A percentile compares a stretch with the other conserved stretches of the same genome.
phyloP scores from a whole-genome alignment of 2,797 vertebrate genomes.

The Pelodytes ibericus region DNA sequence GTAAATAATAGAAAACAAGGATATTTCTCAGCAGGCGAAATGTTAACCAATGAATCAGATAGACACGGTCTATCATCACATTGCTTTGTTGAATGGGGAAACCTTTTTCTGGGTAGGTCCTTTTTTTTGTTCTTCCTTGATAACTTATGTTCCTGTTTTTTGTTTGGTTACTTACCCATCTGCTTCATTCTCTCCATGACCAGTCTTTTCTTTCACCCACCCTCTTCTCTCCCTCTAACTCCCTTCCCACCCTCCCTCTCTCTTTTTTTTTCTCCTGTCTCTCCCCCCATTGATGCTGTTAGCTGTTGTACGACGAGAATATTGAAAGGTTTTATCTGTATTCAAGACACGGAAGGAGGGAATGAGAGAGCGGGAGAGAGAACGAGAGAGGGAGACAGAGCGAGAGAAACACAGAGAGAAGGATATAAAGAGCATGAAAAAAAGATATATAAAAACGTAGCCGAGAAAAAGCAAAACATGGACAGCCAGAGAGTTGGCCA shows the following conservation, averaged over 20 bases:
- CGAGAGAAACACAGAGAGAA: slow-evolving; percentile 6
- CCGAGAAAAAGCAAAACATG: no score
- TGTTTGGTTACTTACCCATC: slow-evolving; percentile 32
- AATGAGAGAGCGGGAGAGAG: slow-evolving; percentile 28
- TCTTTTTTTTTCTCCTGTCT: no score
- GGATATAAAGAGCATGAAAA: slow-evolving; percentile 1
- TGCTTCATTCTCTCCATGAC: slow-evolving; percentile 8
- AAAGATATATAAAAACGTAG: slow-evolving; percentile 14
- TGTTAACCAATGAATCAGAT: neutral
- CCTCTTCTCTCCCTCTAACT: slow-evolving; percentile 3
- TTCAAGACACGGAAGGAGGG: slow-evolving; percentile 44
- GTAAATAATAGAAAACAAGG: no score
- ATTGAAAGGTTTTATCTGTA: slow-evolving; percentile 53
- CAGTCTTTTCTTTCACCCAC: neutral
- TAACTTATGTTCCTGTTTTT: slow-evolving; percentile 6
- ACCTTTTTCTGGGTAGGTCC: neutral
- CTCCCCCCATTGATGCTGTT: slow-evolving; percentile 47
- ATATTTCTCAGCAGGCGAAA: no score
- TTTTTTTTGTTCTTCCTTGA: neutral
- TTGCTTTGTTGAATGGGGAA: neutral
- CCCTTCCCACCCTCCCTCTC: slow-evolving; percentile 12
- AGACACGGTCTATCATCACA: no score
- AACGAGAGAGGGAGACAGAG: slow-evolving; percentile 1
- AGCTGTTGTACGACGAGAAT: slow-evolving; percentile 40
- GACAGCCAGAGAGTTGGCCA: no score